A percentile compares a stretch with the other conserved stretches of the same genome.
Evolutionary conservation across 2,888 invertebrate species (phyloP).

Genomic region (Eupithecia tripunctaria): DNA sequence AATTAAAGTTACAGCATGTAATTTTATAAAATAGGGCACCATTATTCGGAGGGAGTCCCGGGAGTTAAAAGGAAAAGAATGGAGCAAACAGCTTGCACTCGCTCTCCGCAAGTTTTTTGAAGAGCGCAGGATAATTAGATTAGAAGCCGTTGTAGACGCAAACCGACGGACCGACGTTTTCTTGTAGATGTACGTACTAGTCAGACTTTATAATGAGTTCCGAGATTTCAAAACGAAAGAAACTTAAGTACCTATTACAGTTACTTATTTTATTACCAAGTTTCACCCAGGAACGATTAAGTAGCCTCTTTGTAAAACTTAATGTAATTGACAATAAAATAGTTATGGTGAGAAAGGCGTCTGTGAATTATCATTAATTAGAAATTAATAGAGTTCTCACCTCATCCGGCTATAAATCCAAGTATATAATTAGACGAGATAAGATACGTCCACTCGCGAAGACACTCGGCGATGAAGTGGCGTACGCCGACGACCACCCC

Average conservation of each 20-base stretch:
- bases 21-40: constrained; percentile 54
- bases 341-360: constrained; percentile 7
- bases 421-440: constrained; percentile 40
- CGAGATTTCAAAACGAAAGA: constrained; percentile 28
- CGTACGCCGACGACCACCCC: constrained; percentile 63
- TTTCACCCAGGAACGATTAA: background rate
- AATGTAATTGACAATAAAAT: constrained; percentile 9
- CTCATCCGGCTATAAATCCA: constrained; percentile 46
- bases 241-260: constrained; percentile 3
- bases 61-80: constrained; percentile 60
- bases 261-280: background rate
- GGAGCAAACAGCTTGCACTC: constrained; percentile 65
- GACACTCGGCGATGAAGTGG: constrained; percentile 68
- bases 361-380: constrained; percentile 12
- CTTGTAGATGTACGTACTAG: constrained; percentile 37
- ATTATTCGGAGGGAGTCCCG: constrained; percentile 53
- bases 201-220: constrained; percentile 46
- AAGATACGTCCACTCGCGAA: constrained; percentile 61
- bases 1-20: constrained; percentile 43
- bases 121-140: constrained; percentile 76
- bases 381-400: constrained; percentile 48
- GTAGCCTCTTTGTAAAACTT: background rate
- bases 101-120: constrained; percentile 68
- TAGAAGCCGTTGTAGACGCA: constrained; percentile 62
- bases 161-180: constrained; percentile 51